Evolutionary conservation across 2,888 invertebrate species (phyloP), one percentile per base, ranked within the genome.

Genomic region (Noctua janthina): DNA sequence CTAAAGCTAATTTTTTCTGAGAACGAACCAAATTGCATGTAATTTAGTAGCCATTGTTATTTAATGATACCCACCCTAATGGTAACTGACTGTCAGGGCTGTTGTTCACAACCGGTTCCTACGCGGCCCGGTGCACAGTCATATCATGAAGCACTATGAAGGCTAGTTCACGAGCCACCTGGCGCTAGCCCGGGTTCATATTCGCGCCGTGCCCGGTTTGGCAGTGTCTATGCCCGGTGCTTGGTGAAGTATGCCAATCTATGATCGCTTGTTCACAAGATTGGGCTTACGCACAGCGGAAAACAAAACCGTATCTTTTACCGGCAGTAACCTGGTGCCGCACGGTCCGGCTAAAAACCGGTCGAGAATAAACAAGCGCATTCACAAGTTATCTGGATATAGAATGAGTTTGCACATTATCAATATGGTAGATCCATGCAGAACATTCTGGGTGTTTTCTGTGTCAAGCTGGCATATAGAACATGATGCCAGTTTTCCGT

Each of bases 31-130:
- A 88, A 89, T 78, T 80, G 78, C 75, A 81, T 81, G 86, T 88
- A 83, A 88, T 84, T 84, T 86, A 83, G 78, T 87, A 67, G 56
- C 69, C 46, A 88, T 88, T 89, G 79, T 82, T 82, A 78, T 87
- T 88, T 83, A 35, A 35, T 64, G 77, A 85, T 72, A 77, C 74
- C 51, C 72, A 69, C 64, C 51, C 66, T 84, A 82, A 83, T 78
- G 70, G 78, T 74, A 68, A 49, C 62, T 20, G 67, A 17, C 67
- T 80, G 77, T 71, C 67, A n/a, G 67, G 23, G 43, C 13, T 39
- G 43, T 43, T 67, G 23, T 67, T 43, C 11, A 43, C 13, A 67
- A 67, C 67, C 13, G 7, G 67, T 67, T 67, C 43, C 23, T 7
- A 67, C 43, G n/a, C 13, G 13, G 39, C 23, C 23, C n/a, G 13